These are phyloP conservation scores for Chionodraco myersi DNA, from an alignment of 2,113 vertebrate genomes.

Conservation along the genomic window DNA sequence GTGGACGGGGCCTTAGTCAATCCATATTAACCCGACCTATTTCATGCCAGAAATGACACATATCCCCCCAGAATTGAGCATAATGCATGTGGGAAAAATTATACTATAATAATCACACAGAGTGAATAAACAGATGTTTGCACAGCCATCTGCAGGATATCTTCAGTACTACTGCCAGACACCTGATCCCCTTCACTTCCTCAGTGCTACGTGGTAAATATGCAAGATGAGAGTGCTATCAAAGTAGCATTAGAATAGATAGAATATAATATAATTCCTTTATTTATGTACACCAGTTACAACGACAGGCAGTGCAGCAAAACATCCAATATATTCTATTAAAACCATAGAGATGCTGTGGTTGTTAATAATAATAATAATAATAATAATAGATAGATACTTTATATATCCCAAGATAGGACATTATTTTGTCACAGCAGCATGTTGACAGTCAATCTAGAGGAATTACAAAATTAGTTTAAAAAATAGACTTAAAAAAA, in stretches of 20 bases:
- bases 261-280: no score
- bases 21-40: not conserved
- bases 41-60: not conserved
- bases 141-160: not conserved
- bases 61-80: no score
- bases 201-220: conserved; percentile 22
- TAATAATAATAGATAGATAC: no score
- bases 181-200: conserved; percentile 16
- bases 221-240: conserved; percentile 2
- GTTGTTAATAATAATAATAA: not conserved
- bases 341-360: rapidly evolving
- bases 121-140: not conserved
- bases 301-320: not conserved
- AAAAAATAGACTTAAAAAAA: no score
- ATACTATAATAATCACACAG: not conserved
- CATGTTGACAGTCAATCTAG: not conserved
- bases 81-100: not conserved
- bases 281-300: no score
- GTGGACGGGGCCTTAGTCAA: not conserved
- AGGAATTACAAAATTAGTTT: not conserved
- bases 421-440: no score
- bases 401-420: no score
- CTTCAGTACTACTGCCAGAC: not conserved
- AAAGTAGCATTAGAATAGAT: not conserved
- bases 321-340: not conserved